These are phyloP conservation scores for Ecdyonurus torrentis DNA, from an alignment of 2,888 invertebrate genomes.

Conservation along the genomic window DNA sequence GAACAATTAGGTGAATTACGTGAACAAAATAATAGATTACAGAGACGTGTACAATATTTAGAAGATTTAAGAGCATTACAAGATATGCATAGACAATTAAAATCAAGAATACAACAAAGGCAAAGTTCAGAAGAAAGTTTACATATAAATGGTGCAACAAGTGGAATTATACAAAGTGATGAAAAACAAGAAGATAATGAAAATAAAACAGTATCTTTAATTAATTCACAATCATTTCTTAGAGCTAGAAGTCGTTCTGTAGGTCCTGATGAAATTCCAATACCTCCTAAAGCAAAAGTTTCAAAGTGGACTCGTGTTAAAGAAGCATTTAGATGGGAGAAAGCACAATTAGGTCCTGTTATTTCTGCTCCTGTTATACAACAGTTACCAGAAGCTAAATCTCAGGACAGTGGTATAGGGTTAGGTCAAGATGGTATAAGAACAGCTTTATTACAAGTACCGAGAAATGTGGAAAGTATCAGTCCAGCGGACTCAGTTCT, in stretches of 20 bases:
- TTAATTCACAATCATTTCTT: constrained; percentile 11
- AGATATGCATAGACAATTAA: constrained; percentile 35
- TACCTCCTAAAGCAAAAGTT: constrained; percentile 35
- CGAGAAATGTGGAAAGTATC: constrained; percentile 14
- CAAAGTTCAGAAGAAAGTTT: constrained; percentile 2
- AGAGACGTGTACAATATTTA: constrained; percentile 50
- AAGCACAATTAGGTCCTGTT: constrained; percentile 7
- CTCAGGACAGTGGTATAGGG: constrained; percentile 28
- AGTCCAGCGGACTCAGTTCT: constrained; percentile 38
- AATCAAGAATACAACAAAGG: constrained; percentile 15
- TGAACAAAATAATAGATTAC: constrained; percentile 51
- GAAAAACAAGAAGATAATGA: no score
- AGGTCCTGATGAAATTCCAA: constrained; percentile 38
- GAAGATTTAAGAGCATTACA: constrained; percentile 51
- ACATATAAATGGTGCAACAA: constrained; percentile 2
- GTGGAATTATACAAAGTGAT: no score
- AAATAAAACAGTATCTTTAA: no score
- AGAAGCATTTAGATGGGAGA: constrained; percentile 47
- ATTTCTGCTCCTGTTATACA: constrained; percentile 8
- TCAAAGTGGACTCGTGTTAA: constrained; percentile 85
- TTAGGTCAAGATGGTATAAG: constrained; percentile 31
- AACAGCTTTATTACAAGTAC: background rate
- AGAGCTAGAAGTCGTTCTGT: constrained; percentile 51
- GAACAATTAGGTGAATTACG: constrained; percentile 56
- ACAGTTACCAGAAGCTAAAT: constrained; percentile 23